Conservation (phyloP, 1,140 invertebrate genomes). For the Xylocopa sonorina region DNA sequence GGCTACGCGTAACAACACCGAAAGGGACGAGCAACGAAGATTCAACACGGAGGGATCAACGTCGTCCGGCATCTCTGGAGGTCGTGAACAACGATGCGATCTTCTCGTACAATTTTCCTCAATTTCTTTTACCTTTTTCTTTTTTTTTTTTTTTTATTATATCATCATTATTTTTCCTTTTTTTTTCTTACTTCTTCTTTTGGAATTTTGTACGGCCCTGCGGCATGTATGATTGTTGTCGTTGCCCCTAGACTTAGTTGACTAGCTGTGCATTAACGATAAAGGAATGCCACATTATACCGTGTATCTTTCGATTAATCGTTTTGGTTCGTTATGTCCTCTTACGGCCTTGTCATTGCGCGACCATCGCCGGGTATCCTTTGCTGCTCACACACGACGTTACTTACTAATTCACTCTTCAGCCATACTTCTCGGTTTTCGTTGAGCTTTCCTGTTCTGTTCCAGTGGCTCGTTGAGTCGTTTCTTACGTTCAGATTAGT, state of each 20-base stretch:
- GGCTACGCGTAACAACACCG: no score
- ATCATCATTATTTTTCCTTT: neutral
- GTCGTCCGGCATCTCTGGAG: neutral
- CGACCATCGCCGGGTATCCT: constrained; percentile 48
- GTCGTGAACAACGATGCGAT: constrained; percentile 8
- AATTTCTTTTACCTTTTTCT: constrained; percentile 15
- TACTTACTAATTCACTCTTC: constrained; percentile 38
- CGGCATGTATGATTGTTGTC: constrained; percentile 82
- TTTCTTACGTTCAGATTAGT: neutral
- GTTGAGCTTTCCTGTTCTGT: constrained; percentile 26
- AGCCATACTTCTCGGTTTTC: constrained; percentile 14
- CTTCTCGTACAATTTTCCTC: constrained; percentile 19
- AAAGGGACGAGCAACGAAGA: constrained; percentile 9
- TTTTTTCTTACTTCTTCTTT: constrained; percentile 39
- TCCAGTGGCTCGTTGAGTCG: constrained; percentile 24
- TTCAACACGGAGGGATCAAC: neutral
- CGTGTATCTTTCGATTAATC: constrained; percentile 73
- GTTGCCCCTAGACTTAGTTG: constrained; percentile 81
- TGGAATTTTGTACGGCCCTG: constrained; percentile 75
- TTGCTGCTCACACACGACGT: constrained; percentile 44
- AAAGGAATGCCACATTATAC: constrained; percentile 80
- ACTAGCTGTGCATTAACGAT: constrained; percentile 81
- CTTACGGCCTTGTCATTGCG: constrained; percentile 57
- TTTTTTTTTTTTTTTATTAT: constrained; percentile 4
- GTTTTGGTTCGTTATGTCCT: constrained; percentile 66